A percentile compares a stretch with the other conserved stretches of the same genome.
phyloP scores from a whole-genome alignment of 2,888 invertebrate species.

The Eristalis tenax region DNA sequence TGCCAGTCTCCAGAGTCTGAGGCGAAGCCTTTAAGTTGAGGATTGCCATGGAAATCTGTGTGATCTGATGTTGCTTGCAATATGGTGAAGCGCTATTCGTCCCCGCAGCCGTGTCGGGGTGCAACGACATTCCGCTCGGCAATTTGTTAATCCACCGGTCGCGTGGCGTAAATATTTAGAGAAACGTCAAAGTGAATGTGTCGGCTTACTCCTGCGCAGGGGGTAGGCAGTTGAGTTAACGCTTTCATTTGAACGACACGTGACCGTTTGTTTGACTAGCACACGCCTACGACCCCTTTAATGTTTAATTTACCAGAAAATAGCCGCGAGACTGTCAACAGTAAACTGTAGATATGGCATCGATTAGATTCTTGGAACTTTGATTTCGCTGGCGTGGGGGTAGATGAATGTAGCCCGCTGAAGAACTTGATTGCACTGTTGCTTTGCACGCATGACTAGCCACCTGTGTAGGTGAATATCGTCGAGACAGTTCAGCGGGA shows the following conservation, averaged over 20 bases:
- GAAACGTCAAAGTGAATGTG: constrained; percentile 53
- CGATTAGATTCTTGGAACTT: constrained; percentile 36
- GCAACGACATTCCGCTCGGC: constrained; percentile 20
- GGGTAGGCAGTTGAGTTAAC: constrained; percentile 37
- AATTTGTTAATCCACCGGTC: constrained; percentile 67
- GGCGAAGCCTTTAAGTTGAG: constrained; percentile 4
- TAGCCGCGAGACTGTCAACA: constrained; percentile 76
- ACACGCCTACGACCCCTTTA: constrained; percentile 72
- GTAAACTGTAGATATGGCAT: constrained; percentile 57
- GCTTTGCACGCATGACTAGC: not conserved
- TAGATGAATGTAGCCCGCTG: not conserved
- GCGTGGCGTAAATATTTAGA: constrained; percentile 68
- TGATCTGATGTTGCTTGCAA: constrained; percentile 7
- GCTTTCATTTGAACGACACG: constrained; percentile 56
- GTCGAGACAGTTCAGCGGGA: too few species aligned
- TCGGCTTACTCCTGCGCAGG: constrained; percentile 17
- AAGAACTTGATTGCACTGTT: not conserved
- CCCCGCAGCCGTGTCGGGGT: not conserved
- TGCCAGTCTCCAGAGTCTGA: not conserved
- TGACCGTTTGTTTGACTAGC: constrained; percentile 69
- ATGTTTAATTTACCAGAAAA: constrained; percentile 76
- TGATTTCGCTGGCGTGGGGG: not conserved
- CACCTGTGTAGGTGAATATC: too few species aligned
- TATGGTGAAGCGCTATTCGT: not conserved
- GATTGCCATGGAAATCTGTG: constrained; percentile 13